Conservation (phyloP, 2,113 vertebrate genomes). For the Pan paniscus region DNA sequence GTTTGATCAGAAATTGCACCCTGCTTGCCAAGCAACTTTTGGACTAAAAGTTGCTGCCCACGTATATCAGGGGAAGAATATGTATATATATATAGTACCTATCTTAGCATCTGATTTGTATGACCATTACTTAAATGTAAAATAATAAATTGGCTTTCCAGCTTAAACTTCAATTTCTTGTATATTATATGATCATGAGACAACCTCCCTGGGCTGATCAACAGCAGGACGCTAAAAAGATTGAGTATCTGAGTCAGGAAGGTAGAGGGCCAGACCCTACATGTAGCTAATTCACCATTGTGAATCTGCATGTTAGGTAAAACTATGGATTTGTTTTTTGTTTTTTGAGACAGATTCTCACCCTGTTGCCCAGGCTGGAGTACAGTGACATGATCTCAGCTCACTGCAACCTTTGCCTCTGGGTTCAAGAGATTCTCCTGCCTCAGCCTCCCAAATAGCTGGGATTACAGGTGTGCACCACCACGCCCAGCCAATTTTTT, state of each 20-base stretch:
- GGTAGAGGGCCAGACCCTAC: not conserved
- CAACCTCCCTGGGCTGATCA: not conserved
- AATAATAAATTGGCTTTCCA: not conserved
- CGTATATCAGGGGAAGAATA: not conserved
- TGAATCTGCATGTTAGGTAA: not conserved
- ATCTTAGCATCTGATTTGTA: not conserved
- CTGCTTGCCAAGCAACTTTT: not conserved
- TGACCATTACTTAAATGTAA: accelerated
- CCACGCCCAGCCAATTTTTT: no score
- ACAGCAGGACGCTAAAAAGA: not conserved
- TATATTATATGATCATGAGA: not conserved
- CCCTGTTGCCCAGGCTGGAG: no score
- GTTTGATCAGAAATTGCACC: not conserved
- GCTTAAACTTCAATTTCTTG: not conserved
- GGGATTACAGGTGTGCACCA: no score
- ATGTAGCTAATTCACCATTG: not conserved
- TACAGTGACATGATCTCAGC: no score
- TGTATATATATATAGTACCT: no score
- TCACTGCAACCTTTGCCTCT: no score
- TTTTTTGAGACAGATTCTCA: no score
- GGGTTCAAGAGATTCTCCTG: no score
- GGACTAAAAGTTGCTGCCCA: not conserved
- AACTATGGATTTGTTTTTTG: no score
- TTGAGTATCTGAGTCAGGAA: not conserved
- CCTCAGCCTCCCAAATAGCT: no score